Evolutionary conservation across 2,888 invertebrate genomes (phyloP).

Genomic region (Neelides folsomi): DNA sequence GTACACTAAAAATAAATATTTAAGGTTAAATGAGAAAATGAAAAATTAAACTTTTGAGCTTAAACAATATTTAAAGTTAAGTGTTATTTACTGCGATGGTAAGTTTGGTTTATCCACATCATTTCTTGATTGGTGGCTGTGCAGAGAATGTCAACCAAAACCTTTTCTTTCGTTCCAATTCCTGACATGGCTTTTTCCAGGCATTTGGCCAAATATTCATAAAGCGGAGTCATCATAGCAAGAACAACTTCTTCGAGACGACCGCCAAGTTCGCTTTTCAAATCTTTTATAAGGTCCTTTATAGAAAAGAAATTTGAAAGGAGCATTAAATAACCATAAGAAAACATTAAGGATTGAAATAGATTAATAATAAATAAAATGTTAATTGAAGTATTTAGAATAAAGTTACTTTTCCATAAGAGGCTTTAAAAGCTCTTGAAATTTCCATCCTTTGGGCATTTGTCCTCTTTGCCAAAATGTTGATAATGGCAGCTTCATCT

Average conservation of each 20-base stretch:
- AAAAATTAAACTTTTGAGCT: too few relatives aligned
- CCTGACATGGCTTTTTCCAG: conserved; percentile 71
- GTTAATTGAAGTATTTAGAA: background rate
- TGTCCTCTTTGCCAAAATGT: conserved; percentile 64
- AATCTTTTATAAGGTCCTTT: conserved; percentile 61
- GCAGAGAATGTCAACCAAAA: conserved; percentile 77
- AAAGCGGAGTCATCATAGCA: conserved; percentile 70
- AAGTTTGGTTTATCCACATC: conserved; percentile 60
- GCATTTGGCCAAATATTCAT: conserved; percentile 70
- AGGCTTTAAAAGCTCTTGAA: conserved; percentile 64
- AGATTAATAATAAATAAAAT: background rate
- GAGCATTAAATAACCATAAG: background rate
- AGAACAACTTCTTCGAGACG: conserved; percentile 71
- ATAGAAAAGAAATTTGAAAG: conserved; percentile 9
- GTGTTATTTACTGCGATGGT: conserved; percentile 50
- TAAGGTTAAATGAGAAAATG: background rate
- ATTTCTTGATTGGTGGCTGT: conserved; percentile 76
- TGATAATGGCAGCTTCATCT: conserved; percentile 76
- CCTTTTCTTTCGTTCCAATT: conserved; percentile 68
- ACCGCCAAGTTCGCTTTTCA: conserved; percentile 74
- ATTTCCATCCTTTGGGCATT: conserved; percentile 77
- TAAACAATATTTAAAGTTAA: too few relatives aligned
- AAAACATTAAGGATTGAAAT: too few relatives aligned
- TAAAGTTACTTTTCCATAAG: conserved; percentile 66
- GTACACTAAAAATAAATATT: conserved; percentile 51